Percentiles rank a stretch among this genome's conserved stretches.
Conservation (phyloP, 2,113 vertebrate genomes). For the Meleagris gallopavo region DNA sequence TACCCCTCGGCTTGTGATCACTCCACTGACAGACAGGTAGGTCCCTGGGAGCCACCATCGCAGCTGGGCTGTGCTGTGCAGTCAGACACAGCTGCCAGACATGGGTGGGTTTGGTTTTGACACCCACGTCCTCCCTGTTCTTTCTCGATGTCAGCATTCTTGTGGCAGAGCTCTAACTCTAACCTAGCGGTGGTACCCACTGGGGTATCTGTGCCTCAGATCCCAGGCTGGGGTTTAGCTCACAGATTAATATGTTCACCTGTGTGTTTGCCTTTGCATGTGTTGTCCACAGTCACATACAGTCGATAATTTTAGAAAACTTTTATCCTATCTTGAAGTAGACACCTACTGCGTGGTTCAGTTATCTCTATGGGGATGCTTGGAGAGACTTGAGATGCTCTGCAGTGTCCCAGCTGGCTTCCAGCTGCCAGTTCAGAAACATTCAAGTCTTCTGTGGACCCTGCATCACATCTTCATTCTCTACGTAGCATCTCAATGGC, state of each 20-base stretch:
- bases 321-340: not conserved
- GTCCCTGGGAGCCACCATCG: not conserved
- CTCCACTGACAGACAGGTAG: slow-evolving; percentile 94
- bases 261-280: not conserved
- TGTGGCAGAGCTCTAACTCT: not conserved
- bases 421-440: not conserved
- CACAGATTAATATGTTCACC: not conserved
- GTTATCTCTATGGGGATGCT: not conserved
- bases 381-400: not conserved
- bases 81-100: not conserved
- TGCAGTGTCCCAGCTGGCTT: not conserved
- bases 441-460: not conserved
- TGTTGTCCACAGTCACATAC: not conserved
- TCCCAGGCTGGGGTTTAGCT: not conserved
- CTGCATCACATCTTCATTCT: not conserved
- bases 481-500: not conserved
- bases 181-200: not conserved
- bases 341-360: not conserved
- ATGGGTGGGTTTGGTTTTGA: not conserved
- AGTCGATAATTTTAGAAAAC: not conserved
- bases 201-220: not conserved
- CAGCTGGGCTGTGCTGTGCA: not conserved
- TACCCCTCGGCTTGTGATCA: slow-evolving; percentile 94
- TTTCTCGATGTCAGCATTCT: fast-evolving
- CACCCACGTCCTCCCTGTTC: not conserved